Base-by-base conservation (phyloP, 2,797 vertebrate genomes). In the Choloepus didactylus region DNA sequence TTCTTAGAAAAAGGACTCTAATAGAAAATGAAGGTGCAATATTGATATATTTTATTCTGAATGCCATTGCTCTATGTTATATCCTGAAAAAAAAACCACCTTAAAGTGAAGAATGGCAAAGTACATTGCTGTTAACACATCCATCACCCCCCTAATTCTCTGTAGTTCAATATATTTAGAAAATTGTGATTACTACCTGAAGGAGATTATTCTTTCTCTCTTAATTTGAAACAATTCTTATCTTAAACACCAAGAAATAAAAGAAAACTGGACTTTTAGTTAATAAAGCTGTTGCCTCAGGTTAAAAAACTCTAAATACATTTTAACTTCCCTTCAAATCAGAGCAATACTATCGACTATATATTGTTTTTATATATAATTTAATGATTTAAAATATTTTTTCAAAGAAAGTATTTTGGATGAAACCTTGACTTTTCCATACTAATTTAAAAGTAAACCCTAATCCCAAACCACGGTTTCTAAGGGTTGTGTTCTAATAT, bases 181-280 rank as follows among this genome's bases (percentile, higher is more conserved):
- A 82, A 87, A 77, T 72, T 60, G 38, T 75, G 25, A 60, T 89
- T 88, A 51, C 23, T 70, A 46, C 19, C 49, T 84, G 62, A 87
- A 94, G 82, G 82, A 80, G 46, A 51, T 95, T 70, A 87, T 56
- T 88, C 23, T 91, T 91, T 88, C 64, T 84, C 10, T 84, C 11
- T 83, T 82, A 91, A 72, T 83, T 92, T 86, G n/a, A 94, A 92
- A 19, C 19, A 59, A 62, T 86, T 89, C 60, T 94, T 29, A 89
- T 69, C 89, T 92, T 85, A 92, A 96, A 92, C 51, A 79, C 35
- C 29, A 62, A 62, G 49, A 85, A 59, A 18, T 29, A 60, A 92
- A 69, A 92, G 49, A 46, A 76, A 91, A 83, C 10, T 9, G 88
- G 56, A 76, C 25, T 60, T 91, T 87, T 70, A 54, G 41, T 84